Base-by-base conservation (phyloP, 2,113 vertebrate species). In the Forbesichthys agassizii region DNA sequence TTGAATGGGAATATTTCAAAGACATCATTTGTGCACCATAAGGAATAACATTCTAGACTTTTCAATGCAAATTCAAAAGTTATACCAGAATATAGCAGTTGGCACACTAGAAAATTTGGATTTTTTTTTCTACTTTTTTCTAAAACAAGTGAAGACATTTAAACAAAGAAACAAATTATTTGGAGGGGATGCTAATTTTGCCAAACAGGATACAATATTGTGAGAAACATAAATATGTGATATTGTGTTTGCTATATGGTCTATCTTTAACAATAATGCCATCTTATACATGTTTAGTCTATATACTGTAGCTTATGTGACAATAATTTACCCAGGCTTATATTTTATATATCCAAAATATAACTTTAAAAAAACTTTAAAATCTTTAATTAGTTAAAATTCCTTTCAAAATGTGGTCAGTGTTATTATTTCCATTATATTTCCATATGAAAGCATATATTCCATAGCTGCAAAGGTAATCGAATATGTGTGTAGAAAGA, bases 401-500 rank as follows among this genome's bases (percentile, higher is more conserved):
- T 2, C 1, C 2, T 27, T 20, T 27, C 1, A 27, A 27, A 27
- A 27, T 27, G 27, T 27, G 3, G 27, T 27, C 2, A 27, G 1
- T 27, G 27, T 27, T 27, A 27, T 27, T 27, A 27, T 27, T 27
- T 27, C 1, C 27, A 27, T 27, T 3, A 27, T 2, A 3, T 27
- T 27, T 27, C 27, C 1, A 27, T 27, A 27, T 27, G 27, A 27
- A 27, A 27, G 27, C 27, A 27, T 27, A 27, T 27, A 27, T 27
- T 27, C 27, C 27, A 27, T 27, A 27, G 2, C 66, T 83, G 75
- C 46, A 60, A 70, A 55, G 49, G 61, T 81, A 82, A 82, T 75
- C 68, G 86, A 79, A 66, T 67, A 64, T 66, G 57, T 82, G 75
- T 73, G 67, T 75, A 81, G 73, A n/a, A 53, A 53, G 13, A 52